Conservation (phyloP, 1,140 invertebrate genomes). For the Lepidurus packardi region DNA sequence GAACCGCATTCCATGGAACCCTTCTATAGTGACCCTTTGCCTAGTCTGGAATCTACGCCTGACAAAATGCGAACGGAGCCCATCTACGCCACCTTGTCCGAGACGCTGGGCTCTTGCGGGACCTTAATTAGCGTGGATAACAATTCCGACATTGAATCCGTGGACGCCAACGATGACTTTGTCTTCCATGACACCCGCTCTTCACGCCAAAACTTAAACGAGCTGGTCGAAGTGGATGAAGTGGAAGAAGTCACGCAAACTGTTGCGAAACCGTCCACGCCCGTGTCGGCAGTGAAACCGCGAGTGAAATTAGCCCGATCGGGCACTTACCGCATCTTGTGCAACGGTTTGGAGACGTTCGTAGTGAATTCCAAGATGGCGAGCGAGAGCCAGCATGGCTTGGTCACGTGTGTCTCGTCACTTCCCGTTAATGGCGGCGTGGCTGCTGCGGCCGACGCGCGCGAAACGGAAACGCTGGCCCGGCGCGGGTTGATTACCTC, state of each 20-base stretch:
- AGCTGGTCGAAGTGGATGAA: conserved; percentile 25
- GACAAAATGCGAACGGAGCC: conserved; percentile 44
- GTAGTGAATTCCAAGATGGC: not conserved
- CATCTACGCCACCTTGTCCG: conserved; percentile 52
- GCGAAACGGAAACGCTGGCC: not conserved
- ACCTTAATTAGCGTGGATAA: conserved; percentile 43
- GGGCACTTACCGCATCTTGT: conserved; percentile 33
- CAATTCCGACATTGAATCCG: conserved; percentile 51
- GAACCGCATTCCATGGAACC: conserved; percentile 29
- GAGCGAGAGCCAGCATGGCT: conserved; percentile 17
- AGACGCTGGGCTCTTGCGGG: conserved; percentile 42
- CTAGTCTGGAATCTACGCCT: conserved; percentile 32
- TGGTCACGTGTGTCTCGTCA: conserved; percentile 31
- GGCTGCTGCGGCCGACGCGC: conserved; percentile 35
- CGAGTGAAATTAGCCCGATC: conserved; percentile 34
- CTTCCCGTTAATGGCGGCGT: conserved; percentile 33
- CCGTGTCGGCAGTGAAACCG: too few relatives aligned
- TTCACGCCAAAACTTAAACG: conserved; percentile 31
- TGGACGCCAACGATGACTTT: conserved; percentile 60
- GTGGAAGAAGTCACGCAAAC: not conserved
- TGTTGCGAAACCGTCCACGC: conserved; percentile 9
- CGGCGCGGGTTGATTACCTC: conserved; percentile 43
- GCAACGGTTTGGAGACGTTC: conserved; percentile 30
- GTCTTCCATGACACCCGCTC: conserved; percentile 50
- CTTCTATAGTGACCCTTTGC: conserved; percentile 33